Base-by-base conservation (phyloP, 2,113 vertebrate genomes). In the Istiophorus platypterus region DNA sequence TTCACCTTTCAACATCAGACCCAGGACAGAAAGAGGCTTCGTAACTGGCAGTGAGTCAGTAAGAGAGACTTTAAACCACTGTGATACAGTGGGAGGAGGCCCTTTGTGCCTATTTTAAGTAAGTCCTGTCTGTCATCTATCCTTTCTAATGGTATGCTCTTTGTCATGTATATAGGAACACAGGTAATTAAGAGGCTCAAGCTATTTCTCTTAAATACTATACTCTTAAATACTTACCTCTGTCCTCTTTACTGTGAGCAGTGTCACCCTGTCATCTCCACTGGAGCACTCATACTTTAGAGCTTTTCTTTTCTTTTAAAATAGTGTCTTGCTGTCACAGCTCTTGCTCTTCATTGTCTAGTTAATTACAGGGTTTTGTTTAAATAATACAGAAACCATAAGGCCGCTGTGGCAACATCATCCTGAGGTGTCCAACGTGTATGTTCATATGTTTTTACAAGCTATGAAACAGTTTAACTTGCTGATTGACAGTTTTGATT, bases 141-240 rank as follows among this genome's bases (percentile, higher is more conserved):
- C 51, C 78, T 66, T 86, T 59, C 76, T 90, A 92, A 92, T 93
- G 78, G 61, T 58, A 85, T 72, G 78, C 88, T 91, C 75, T 85
- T 59, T 81, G 72, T 70, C 62, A 20, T 2, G 0, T 72, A 61
- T 64, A 76, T 47, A 72, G 70, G 29, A 79, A 52, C 78, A 86
- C 86, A 86, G 85, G 82, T 90, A 86, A 67, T 93, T 91, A 89
- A 61, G 81, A 76, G 86, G 83, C 89, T 91, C 83, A 86, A 81
- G 45, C 62, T 80, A 56, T 81, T 86, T 57, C 79, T 87, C 78
- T 27, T 88, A 88, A 92, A 85, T 62, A 83, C 73, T 10, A 68
- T 67, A 67, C 84, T 68, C 64, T 58, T 34, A 39, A n/a, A n/a
- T n/a, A n/a, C n/a, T 82, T 58, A 45, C 59, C 27, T 62, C 41